Conservation (phyloP, 2,888 invertebrate species). For the Philopedon plagiatum region DNA sequence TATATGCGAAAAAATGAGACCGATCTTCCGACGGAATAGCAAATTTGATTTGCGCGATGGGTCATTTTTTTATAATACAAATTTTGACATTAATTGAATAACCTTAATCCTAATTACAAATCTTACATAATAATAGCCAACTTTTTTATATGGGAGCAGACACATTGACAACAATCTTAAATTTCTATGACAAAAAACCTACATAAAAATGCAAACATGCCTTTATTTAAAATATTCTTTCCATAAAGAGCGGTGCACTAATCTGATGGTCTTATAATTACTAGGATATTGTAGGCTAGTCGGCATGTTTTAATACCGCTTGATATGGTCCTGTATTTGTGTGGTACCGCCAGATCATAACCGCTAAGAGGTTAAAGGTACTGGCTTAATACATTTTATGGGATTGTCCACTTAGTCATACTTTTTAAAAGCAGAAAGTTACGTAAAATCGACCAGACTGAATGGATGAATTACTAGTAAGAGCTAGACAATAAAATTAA, state of each 20-base stretch:
- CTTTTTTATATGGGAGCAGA: no score
- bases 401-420: conserved; percentile 25
- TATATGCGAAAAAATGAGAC: no score
- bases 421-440: not conserved
- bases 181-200: not conserved
- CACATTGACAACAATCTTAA: not conserved
- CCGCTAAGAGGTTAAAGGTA: conserved; percentile 20
- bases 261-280: conserved; percentile 2
- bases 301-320: not conserved
- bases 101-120: no score
- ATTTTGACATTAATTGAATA: no score
- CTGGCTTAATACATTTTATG: not conserved
- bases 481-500: not conserved
- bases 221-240: not conserved
- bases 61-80: no score
- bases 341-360: not conserved
- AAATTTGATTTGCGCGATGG: no score
- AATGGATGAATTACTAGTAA: not conserved
- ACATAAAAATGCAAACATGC: not conserved
- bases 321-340: conserved; percentile 2
- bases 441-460: not conserved
- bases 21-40: no score
- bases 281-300: not conserved
- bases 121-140: no score
- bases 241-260: not conserved